Evolutionary conservation across 2,797 vertebrate species (phyloP).

Genomic region (Echeneis naucrates): DNA sequence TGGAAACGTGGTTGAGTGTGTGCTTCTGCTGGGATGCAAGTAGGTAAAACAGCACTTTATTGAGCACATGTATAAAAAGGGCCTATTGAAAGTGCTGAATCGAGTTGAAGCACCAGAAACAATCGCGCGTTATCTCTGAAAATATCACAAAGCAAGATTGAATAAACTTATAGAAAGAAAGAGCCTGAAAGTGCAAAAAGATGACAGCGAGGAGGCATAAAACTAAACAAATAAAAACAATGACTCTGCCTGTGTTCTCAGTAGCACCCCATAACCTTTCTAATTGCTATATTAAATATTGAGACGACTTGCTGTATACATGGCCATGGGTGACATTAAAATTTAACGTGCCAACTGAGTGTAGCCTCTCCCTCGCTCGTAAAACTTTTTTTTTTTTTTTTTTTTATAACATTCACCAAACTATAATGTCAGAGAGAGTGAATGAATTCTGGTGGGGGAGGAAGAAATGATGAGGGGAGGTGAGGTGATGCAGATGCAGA

Average conservation of each 20-base stretch:
- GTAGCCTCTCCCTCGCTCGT: slow-evolving; percentile 40
- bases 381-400: slow-evolving; percentile 32
- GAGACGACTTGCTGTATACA: slow-evolving; percentile 46
- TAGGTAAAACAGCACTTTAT: slow-evolving; percentile 49
- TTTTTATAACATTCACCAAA: slow-evolving; percentile 28
- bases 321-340: slow-evolving; percentile 65
- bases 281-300: slow-evolving; percentile 76
- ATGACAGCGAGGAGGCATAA: background rate
- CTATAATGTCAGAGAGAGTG: slow-evolving; percentile 23
- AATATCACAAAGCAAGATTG: slow-evolving; percentile 4
- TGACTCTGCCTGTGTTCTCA: slow-evolving; percentile 31
- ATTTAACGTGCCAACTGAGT: slow-evolving; percentile 64
- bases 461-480: slow-evolving; percentile 1
- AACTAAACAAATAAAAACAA: slow-evolving; percentile 30
- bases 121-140: slow-evolving; percentile 16
- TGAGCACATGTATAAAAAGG: slow-evolving; percentile 18
- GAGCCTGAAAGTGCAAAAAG: background rate
- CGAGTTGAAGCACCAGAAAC: slow-evolving; percentile 14
- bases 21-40: slow-evolving; percentile 45
- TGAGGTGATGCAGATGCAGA: background rate
- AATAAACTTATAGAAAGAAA: background rate
- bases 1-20: slow-evolving; percentile 50
- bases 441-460: slow-evolving; percentile 7
- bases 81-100: slow-evolving; percentile 15
- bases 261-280: slow-evolving; percentile 60